Conservation (phyloP, 2,888 invertebrate species). For the Cosmorhoe ocellata region DNA sequence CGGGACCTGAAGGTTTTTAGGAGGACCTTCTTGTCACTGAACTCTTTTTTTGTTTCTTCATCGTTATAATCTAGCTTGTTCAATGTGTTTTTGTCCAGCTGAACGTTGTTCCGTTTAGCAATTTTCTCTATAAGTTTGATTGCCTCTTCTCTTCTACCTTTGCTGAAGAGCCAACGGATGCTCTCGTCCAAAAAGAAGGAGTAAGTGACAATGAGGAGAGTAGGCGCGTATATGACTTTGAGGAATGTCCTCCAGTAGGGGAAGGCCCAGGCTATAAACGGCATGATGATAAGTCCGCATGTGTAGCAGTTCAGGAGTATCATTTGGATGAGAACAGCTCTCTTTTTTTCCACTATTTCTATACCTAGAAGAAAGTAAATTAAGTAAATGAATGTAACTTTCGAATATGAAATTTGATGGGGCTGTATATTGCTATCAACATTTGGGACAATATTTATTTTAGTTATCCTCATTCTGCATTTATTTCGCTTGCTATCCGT, state of each 20-base stretch:
- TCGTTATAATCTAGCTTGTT: conserved; percentile 60
- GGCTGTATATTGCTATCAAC: too few species aligned
- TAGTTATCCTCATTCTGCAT: too few species aligned
- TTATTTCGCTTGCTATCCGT: too few species aligned
- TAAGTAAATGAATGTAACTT: too few species aligned
- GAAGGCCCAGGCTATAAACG: conserved; percentile 68
- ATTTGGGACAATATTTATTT: too few species aligned
- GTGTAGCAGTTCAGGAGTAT: conserved; percentile 73
- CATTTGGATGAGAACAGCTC: conserved; percentile 69
- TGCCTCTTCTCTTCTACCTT: conserved; percentile 62
- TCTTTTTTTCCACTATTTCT: conserved; percentile 71
- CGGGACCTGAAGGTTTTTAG: conserved; percentile 67
- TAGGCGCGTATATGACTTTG: conserved; percentile 69
- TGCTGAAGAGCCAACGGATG: conserved; percentile 73
- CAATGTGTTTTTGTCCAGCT: conserved; percentile 52
- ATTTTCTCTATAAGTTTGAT: conserved; percentile 64
- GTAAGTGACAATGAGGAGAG: conserved; percentile 64
- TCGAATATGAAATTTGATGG: too few species aligned
- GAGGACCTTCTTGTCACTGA: conserved; percentile 59
- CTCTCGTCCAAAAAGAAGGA: conserved; percentile 72
- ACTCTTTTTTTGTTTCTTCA: conserved; percentile 46
- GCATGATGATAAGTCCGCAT: conserved; percentile 66
- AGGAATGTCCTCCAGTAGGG: conserved; percentile 75
- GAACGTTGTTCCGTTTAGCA: conserved; percentile 60
- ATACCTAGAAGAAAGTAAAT: conserved; percentile 54